Evolutionary conservation across 1,140 invertebrate genomes (phyloP).

Genomic region (Hycleus phaleratus): DNA sequence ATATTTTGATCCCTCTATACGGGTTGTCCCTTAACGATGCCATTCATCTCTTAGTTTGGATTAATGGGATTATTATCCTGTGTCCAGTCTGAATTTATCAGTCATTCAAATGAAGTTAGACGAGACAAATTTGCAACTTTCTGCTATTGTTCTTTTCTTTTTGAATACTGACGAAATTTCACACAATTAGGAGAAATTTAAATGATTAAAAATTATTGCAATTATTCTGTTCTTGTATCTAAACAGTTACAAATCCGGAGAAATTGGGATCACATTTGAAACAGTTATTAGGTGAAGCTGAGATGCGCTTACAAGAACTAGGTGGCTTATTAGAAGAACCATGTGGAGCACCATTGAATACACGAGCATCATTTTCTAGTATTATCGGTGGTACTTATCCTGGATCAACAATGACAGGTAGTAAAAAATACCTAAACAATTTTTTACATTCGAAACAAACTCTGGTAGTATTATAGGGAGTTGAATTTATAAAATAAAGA

Average conservation of each 20-base stretch:
- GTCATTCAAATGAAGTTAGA: too few relatives aligned
- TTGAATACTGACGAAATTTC: too few relatives aligned
- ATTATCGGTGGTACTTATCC: slow-evolving; percentile 38
- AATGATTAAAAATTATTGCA: not conserved
- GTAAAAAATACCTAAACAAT: not conserved
- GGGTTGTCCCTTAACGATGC: too few relatives aligned
- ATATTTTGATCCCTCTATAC: too few relatives aligned
- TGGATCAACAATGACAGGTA: slow-evolving; percentile 38
- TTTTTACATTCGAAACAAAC: not conserved
- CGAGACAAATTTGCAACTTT: too few relatives aligned
- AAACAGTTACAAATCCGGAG: slow-evolving; percentile 58
- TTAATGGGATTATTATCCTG: too few relatives aligned
- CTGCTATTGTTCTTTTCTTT: too few relatives aligned
- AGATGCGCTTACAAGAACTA: slow-evolving; percentile 64
- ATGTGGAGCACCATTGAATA: slow-evolving; percentile 34
- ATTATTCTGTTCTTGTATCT: not conserved
- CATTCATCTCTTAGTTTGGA: too few relatives aligned
- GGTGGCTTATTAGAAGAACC: slow-evolving; percentile 49
- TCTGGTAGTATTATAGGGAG: too few relatives aligned
- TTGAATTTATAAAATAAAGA: too few relatives aligned
- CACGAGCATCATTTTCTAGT: slow-evolving; percentile 46
- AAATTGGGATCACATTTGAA: slow-evolving; percentile 64
- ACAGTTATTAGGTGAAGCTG: slow-evolving; percentile 70
- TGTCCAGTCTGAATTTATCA: too few relatives aligned
- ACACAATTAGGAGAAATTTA: too few relatives aligned